Percentiles rank a stretch among this genome's conserved stretches.
Conservation (phyloP, 2,888 invertebrate genomes). For the Euzetes globulus region DNA sequence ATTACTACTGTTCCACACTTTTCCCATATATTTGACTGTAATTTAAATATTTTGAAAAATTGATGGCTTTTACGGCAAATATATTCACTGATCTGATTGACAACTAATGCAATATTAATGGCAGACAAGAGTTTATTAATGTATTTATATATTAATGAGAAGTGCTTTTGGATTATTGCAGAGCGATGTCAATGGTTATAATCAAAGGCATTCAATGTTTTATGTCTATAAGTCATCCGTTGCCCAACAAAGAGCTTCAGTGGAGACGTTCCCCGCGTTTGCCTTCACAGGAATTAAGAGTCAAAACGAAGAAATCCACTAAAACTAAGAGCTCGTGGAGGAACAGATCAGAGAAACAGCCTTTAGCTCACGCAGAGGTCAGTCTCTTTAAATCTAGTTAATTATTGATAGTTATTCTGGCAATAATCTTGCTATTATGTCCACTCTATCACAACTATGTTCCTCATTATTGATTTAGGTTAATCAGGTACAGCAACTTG, state of each 20-base stretch:
- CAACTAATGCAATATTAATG: too few species aligned
- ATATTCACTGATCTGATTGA: too few species aligned
- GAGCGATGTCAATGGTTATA: constrained; percentile 32
- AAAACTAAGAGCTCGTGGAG: neutral
- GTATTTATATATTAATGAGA: neutral
- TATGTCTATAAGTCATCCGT: constrained; percentile 30
- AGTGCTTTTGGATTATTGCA: neutral
- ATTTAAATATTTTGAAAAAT: too few species aligned
- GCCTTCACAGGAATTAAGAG: constrained; percentile 26
- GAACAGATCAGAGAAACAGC: constrained; percentile 8
- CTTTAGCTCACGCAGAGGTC: constrained; percentile 27
- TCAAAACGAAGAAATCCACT: neutral
- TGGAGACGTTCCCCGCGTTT: constrained; percentile 34
- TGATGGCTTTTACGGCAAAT: too few species aligned
- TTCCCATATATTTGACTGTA: too few species aligned
- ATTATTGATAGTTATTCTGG: neutral
- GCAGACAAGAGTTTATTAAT: too few species aligned
- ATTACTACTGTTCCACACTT: too few species aligned
- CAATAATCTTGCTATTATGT: too few species aligned
- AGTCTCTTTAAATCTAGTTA: neutral
- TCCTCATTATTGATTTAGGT: too few species aligned
- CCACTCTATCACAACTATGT: too few species aligned
- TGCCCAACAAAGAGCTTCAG: constrained; percentile 37
- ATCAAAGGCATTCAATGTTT: constrained; percentile 32
- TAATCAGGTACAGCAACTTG: too few species aligned